Evolutionary conservation across 2,888 invertebrate genomes (phyloP).

Genomic region (Tyria jacobaeae): DNA sequence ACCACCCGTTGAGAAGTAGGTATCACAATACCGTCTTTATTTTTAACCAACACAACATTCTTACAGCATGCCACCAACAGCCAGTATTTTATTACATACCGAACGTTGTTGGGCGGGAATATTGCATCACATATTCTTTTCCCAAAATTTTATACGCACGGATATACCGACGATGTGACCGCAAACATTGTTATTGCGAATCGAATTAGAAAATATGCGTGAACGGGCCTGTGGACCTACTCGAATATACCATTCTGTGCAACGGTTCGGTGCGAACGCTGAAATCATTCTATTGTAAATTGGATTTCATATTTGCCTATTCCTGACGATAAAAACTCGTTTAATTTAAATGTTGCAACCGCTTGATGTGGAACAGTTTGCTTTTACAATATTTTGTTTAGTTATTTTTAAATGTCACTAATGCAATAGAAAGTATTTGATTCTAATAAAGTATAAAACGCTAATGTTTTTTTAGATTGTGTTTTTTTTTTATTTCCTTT

Average conservation of each 20-base stretch:
- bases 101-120: conserved; percentile 20
- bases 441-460: background rate
- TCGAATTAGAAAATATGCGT: conserved; percentile 64
- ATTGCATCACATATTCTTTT: conserved; percentile 47
- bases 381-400: conserved; percentile 6
- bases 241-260: conserved; percentile 16
- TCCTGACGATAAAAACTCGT: conserved; percentile 52
- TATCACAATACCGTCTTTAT: conserved; percentile 51
- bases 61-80: conserved; percentile 40
- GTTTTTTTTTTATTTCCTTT: background rate
- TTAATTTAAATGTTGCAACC: conserved; percentile 36
- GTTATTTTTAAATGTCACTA: background rate
- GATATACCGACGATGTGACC: conserved; percentile 53
- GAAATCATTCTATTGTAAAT: conserved; percentile 54
- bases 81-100: conserved; percentile 32
- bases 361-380: conserved; percentile 12
- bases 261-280: conserved; percentile 50
- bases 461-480: background rate
- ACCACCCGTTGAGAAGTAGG: conserved; percentile 48
- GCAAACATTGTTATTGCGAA: conserved; percentile 54
- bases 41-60: conserved; percentile 40
- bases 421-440: background rate
- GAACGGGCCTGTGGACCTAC: conserved; percentile 38
- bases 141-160: conserved; percentile 63
- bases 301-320: conserved; percentile 55